These are phyloP conservation scores for Chloropsis cyanopogon DNA, from an alignment of 2,113 vertebrate genomes.

Conservation along the genomic window DNA sequence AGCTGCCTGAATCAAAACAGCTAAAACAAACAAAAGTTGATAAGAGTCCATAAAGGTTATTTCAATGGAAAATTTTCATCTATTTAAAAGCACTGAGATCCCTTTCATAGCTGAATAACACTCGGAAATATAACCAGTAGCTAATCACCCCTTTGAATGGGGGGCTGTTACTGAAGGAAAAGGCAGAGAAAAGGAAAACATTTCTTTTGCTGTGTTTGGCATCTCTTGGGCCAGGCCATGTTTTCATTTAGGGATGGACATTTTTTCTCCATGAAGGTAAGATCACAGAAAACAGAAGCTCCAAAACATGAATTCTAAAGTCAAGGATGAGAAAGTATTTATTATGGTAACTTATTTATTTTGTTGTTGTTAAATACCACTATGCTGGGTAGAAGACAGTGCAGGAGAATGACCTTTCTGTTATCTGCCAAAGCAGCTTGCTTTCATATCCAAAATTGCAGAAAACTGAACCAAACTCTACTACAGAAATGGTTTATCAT, in stretches of 20 bases:
- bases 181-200: conserved; percentile 15
- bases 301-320: not conserved
- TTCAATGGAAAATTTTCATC: conserved; percentile 1
- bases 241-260: not conserved
- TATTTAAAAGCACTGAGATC: not conserved
- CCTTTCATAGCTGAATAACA: not conserved
- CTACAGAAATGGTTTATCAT: not conserved
- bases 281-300: not conserved
- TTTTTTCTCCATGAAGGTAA: not conserved
- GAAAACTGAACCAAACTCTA: not conserved
- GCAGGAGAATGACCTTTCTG: not conserved
- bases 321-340: not conserved
- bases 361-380: not conserved
- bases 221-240: not conserved
- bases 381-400: not conserved
- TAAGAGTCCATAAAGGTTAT: not conserved
- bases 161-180: not conserved
- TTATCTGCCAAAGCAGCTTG: not conserved
- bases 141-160: not conserved
- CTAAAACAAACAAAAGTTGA: not conserved
- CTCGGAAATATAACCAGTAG: not conserved
- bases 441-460: not conserved
- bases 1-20: not conserved
- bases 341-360: not conserved
- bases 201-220: conserved; percentile 13